Evolutionary conservation across 2,797 vertebrate species (phyloP), one percentile per base, ranked within the genome.

Genomic region (Emydoidea blandingii): DNA sequence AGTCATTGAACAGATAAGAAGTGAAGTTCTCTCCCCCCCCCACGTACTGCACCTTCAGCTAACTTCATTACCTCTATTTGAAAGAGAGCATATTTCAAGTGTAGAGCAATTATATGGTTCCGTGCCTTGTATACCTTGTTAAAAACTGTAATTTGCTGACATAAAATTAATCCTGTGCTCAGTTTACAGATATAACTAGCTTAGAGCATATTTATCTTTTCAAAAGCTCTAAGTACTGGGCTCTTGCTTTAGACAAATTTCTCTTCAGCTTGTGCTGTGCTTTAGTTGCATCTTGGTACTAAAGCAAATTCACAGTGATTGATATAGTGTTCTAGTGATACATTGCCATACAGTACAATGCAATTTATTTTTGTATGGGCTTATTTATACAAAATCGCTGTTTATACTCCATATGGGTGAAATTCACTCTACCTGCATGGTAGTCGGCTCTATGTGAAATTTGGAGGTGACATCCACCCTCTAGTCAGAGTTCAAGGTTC

Each of bases 81-180:
- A 97, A 97, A 89, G 72, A 96, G 92, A 96, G 34, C 44, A 85
- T 96, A 95, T 95, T 97, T 97, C 68, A 97, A 96, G 37, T 93
- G 29, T 52, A 96, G 62, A 85, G 80, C 50, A 97, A 97, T 97
- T 97, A 94, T 86, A 93, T 88, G 76, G 50, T 91, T 97, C 87
- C 92, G 31, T 90, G 65, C 41, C 81, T 96, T 95, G 57, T 84
- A 85, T 86, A 97, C 95, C 85, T 91, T 96, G 74, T 85, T 97
- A 92, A 97, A 98, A 97, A 37, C 50, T 95, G 56, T 93, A 85
- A 94, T 97, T 97, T 97, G 8, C 52, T 96, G 74, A 91, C 25
- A 93, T 94, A 94, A 95, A 97, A 96, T 96, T 96, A 97, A 96
- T 92, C 97, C 91, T 97, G 31, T 96, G 19, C 65, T 96, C n/a